Evolutionary conservation across 2,888 invertebrate species (phyloP).

Genomic region (Cerastis leucographa): DNA sequence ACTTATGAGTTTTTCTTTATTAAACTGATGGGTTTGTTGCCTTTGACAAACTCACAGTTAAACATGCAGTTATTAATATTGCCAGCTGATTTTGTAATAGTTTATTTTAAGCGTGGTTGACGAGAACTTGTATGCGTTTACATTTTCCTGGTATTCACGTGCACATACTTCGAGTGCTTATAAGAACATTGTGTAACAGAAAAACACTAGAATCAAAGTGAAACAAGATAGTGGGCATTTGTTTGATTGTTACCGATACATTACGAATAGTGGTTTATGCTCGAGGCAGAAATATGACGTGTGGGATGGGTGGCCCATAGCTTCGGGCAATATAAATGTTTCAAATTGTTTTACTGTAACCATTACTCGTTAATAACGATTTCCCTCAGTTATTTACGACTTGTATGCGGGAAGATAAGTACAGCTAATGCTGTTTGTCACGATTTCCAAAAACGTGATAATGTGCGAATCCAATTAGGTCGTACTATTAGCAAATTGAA

Average conservation of each 20-base stretch:
- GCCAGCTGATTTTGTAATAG: slow-evolving; percentile 24
- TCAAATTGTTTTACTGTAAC: background rate
- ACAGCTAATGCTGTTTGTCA: background rate
- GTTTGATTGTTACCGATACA: slow-evolving; percentile 3
- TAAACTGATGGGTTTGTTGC: background rate
- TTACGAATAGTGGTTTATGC: slow-evolving; percentile 8
- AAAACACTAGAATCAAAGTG: slow-evolving; percentile 9
- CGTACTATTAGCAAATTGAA: slow-evolving; percentile 36
- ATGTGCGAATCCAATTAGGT: slow-evolving; percentile 19
- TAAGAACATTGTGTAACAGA: slow-evolving; percentile 18
- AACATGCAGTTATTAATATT: slow-evolving; percentile 16
- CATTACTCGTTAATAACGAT: slow-evolving; percentile 9
- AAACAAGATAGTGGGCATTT: slow-evolving; percentile 7
- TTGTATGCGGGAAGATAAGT: slow-evolving; percentile 51
- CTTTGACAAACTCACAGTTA: background rate
- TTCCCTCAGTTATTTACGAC: slow-evolving; percentile 41
- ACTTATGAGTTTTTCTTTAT: slow-evolving; percentile 5
- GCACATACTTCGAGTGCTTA: slow-evolving; percentile 6
- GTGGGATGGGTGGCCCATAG: slow-evolving; percentile 23
- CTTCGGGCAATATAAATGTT: background rate
- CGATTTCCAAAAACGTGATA: slow-evolving; percentile 28
- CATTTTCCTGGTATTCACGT: slow-evolving; percentile 50
- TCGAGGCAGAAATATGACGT: slow-evolving; percentile 4
- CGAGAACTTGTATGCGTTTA: slow-evolving; percentile 19
- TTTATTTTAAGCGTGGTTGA: slow-evolving; percentile 17